A percentile compares a stretch with the other conserved stretches of the same genome.
Evolutionary conservation across 2,888 invertebrate genomes (phyloP).

Genomic region (Pasiphila rectangulata): DNA sequence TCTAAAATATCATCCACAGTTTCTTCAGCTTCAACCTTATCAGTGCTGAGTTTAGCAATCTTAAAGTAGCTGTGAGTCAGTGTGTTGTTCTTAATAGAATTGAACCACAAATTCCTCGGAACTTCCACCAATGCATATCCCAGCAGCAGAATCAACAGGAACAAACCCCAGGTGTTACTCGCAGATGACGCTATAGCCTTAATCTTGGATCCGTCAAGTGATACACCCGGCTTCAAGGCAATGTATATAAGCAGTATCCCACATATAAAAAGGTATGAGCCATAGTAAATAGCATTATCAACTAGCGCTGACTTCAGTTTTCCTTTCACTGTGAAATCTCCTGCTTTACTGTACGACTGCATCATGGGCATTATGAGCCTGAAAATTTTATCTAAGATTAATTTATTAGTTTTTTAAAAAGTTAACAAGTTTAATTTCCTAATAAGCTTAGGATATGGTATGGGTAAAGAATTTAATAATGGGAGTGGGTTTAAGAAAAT

Average conservation of each 20-base stretch:
- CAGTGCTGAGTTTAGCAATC: constrained; percentile 95
- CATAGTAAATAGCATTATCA: constrained; percentile 99
- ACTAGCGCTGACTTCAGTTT: constrained; percentile 96
- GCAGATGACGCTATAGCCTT: constrained; percentile 99
- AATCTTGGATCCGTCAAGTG: constrained; percentile 93
- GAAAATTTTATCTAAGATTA: constrained; percentile 47
- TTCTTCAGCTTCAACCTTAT: constrained; percentile 98
- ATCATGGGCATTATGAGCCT: constrained; percentile 98
- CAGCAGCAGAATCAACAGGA: constrained; percentile 93
- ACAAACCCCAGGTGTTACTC: constrained; percentile 99
- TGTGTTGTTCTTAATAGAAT: constrained; percentile 91
- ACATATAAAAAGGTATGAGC: constrained; percentile 96
- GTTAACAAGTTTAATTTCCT: too few relatives aligned
- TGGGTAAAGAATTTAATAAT: too few relatives aligned
- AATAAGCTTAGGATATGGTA: too few relatives aligned
- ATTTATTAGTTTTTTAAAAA: too few relatives aligned
- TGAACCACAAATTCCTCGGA: constrained; percentile 94
- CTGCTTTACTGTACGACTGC: constrained; percentile 99
- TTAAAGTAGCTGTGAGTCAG: constrained; percentile 95
- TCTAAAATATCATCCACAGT: constrained; percentile 96
- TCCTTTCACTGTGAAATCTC: constrained; percentile 96
- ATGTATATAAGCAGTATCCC: constrained; percentile 96
- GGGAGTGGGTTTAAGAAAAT: too few relatives aligned
- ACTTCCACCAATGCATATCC: constrained; percentile 98
- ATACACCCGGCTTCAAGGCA: constrained; percentile 92